Base-by-base conservation (phyloP, 2,797 vertebrate genomes). In the Smutsia gigantea region DNA sequence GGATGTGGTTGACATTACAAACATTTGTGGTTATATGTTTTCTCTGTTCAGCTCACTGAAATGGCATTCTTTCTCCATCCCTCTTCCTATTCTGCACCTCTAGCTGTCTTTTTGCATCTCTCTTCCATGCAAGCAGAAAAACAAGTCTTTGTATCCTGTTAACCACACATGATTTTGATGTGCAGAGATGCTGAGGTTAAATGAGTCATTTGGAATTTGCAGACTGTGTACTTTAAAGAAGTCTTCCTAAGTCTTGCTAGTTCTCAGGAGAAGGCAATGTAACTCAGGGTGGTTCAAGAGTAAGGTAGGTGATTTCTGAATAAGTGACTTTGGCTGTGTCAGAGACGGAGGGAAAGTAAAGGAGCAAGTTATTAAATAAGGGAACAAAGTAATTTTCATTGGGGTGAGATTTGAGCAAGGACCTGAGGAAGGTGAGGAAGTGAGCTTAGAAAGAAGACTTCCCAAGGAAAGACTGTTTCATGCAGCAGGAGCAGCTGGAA, bases 1-100 rank as follows among this genome's bases (percentile, higher is more conserved):
- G 93, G 92, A 96, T 96, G 89, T 96, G 87, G 96, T 75, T 63
- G 42, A 91, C 46, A 23, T 94, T 81, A 78, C 88, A 95, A 15
- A 81, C 27, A 59, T 78, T 85, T 97, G 79, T 87, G 71, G 81
- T 91, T 83, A 53, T 71, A 34, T 66, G n/a, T 59, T 82, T 87
- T 86, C n/a, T 86, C 34, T 63, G 13, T 39, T 86, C 31, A 66
- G 69, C 34, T 87, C 27, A 55, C 51, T 57, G 64, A 88, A 89
- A 89, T 66, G 49, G 0, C 13, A 1, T 75, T 87, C 37, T 90
- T 83, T 64, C 84, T 81, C 17, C 9, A 25, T 46, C 13, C 25
- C 81, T 21, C 68, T n/a, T 91, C 59, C 55, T 82, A 3, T n/a
- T 46, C 21, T 42, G 14, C 10, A 37, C 39, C 27, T 83, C 55